These are phyloP conservation scores for Carcina quercana DNA, from an alignment of 2,888 invertebrate species.

Conservation along the genomic window DNA sequence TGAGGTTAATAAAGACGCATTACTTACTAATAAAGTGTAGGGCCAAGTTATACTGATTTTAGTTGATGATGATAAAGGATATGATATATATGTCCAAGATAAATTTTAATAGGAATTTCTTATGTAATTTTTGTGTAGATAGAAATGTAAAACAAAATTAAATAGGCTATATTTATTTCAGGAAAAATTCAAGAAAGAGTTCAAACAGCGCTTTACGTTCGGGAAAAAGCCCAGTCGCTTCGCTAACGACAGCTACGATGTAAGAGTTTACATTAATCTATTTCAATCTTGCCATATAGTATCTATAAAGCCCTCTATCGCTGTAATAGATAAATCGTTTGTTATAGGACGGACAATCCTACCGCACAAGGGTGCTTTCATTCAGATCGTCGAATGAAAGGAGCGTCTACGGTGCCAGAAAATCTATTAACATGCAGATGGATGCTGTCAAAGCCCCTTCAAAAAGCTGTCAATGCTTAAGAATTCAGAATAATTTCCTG, in stretches of 20 bases:
- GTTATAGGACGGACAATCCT: constrained; percentile 59
- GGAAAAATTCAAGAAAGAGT: constrained; percentile 88
- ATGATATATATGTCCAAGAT: no score
- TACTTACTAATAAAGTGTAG: no score
- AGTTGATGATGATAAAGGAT: no score
- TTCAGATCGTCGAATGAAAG: constrained; percentile 61
- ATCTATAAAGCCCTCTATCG: not conserved
- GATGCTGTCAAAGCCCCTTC: constrained; percentile 40
- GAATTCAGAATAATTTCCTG: constrained; percentile 30
- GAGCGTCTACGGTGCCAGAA: constrained; percentile 47
- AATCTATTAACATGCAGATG: constrained; percentile 44
- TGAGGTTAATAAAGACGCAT: no score
- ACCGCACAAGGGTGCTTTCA: constrained; percentile 56
- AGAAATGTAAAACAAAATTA: no score
- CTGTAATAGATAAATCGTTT: constrained; percentile 1
- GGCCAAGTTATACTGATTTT: no score
- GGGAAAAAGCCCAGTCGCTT: constrained; percentile 60
- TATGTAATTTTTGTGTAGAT: no score
- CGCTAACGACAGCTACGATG: constrained; percentile 64
- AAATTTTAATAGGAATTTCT: no score
- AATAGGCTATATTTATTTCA: no score
- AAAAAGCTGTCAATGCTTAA: constrained; percentile 44
- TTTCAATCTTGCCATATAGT: not conserved
- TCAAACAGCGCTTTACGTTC: constrained; percentile 80
- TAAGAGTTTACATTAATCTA: constrained; percentile 19